Evolutionary conservation across 2,888 invertebrate species (phyloP).

Genomic region (Monochamus alternatus): DNA sequence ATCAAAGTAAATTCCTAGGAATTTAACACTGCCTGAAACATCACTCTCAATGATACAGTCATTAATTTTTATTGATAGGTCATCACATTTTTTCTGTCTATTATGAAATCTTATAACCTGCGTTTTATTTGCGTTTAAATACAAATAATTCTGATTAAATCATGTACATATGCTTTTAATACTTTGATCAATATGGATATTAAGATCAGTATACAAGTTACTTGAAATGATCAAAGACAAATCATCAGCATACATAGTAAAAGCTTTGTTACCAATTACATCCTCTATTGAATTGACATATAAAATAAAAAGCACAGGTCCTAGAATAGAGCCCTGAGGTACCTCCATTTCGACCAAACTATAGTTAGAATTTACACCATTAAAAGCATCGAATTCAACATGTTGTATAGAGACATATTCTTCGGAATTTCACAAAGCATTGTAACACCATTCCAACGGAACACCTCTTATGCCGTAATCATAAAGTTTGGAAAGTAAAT

Average conservation of each 20-base stretch:
- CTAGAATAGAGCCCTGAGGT: not conserved
- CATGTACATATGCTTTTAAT: too few species aligned
- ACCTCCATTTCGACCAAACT: not conserved
- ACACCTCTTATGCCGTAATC: not conserved
- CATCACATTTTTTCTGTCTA: too few species aligned
- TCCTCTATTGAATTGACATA: too few species aligned
- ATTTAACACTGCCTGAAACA: not conserved
- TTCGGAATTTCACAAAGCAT: not conserved
- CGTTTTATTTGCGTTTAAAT: too few species aligned
- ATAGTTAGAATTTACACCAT: not conserved
- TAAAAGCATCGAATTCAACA: not conserved
- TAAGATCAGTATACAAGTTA: too few species aligned
- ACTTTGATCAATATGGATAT: too few species aligned
- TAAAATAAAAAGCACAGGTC: conserved; percentile 1
- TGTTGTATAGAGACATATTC: conserved; percentile 6
- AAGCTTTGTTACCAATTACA: too few species aligned
- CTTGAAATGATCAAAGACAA: too few species aligned
- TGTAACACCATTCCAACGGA: conserved; percentile 1
- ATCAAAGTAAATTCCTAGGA: not conserved
- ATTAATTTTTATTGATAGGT: not conserved
- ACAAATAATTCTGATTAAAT: too few species aligned
- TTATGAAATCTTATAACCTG: too few species aligned
- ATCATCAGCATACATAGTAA: too few species aligned
- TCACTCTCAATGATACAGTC: not conserved
- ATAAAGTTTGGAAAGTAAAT: not conserved